phyloP scores from a whole-genome alignment of 1,140 invertebrate genomes.

The Conus ventricosus region DNA sequence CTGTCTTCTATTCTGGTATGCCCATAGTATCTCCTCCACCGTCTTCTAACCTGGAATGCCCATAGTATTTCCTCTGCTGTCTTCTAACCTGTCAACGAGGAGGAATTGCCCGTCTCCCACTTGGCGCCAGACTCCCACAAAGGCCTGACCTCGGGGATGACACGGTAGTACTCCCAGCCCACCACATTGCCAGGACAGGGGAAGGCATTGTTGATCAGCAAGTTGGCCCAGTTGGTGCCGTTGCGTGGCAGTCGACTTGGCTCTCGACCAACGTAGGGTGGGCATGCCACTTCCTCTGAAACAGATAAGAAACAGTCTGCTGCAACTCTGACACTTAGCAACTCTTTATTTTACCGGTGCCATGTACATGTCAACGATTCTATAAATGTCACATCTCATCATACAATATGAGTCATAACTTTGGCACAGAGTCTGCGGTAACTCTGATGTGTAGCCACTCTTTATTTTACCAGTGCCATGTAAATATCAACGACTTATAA shows the following conservation, averaged over 20 bases:
- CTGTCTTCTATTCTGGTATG: no score
- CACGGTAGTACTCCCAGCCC: slow-evolving; percentile 63
- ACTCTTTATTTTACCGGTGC: background rate
- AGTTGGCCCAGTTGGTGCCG: slow-evolving; percentile 63
- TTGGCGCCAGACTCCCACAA: slow-evolving; percentile 63
- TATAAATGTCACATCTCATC: background rate
- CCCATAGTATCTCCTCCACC: no score
- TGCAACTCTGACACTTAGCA: background rate
- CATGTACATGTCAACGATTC: background rate
- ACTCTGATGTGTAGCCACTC: no score
- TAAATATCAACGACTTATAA: no score
- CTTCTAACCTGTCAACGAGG: slow-evolving; percentile 43
- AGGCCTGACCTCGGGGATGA: slow-evolving; percentile 48
- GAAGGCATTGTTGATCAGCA: slow-evolving; percentile 69
- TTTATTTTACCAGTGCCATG: no score
- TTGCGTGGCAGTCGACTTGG: slow-evolving; percentile 54
- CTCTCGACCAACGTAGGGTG: slow-evolving; percentile 58
- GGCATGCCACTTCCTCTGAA: slow-evolving; percentile 59
- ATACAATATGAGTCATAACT: no score
- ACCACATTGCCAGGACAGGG: slow-evolving; percentile 64
- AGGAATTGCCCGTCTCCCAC: slow-evolving; percentile 54
- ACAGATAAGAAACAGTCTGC: slow-evolving; percentile 11
- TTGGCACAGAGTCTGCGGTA: no score
- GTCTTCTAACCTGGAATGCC: no score
- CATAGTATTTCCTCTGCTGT: no score